Evolutionary conservation across 2,113 vertebrate species (phyloP), one percentile per base, ranked within the genome.

Genomic region (Coptodon bakossiorum): DNA sequence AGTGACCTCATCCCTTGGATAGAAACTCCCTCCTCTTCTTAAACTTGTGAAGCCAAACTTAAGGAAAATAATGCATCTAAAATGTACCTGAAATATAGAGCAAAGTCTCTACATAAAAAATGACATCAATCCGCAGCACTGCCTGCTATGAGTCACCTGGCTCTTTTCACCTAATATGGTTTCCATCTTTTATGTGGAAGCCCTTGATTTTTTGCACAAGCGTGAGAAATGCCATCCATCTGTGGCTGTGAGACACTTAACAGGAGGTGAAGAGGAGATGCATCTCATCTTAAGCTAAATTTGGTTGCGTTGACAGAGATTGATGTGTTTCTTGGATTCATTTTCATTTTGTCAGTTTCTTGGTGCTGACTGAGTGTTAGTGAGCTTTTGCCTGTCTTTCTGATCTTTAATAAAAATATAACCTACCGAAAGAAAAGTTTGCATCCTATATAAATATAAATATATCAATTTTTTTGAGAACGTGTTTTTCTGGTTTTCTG

Each of bases 141-240:
- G 57, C 52, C 53, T 29, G 31, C 38, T 22, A 2, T 19, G 29
- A 87, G 31, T 83, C 31, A 13, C 31, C 40, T 53, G 14, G 17
- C 82, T 89, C 31, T 82, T 80, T 36, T 63, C 85, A 78, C 89
- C 63, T 87, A 81, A 80, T 78, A n/a, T 66, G 52, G 50, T 87
- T 88, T 71, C 79, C 80, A 56, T 79, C 63, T 90, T 86, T 86
- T 78, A 83, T 85, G 56, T 84, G 31, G 53, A 85, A 83, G 83
- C 59, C 14, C 36, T 83, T 57, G 27, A 38, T 79, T 89, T 87
- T 78, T 34, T 83, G 17, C 31, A 82, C 43, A 34, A 50, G 53
- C 71, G 80, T 86, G 84, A 87, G 43, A 76, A 86, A 78, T 59
- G 9, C 50, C 79, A 17, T 88, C 84, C 90, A 54, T 90, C 84